Evolutionary conservation across 1,140 invertebrate species (phyloP).

Genomic region (Anthonomus grandis): DNA sequence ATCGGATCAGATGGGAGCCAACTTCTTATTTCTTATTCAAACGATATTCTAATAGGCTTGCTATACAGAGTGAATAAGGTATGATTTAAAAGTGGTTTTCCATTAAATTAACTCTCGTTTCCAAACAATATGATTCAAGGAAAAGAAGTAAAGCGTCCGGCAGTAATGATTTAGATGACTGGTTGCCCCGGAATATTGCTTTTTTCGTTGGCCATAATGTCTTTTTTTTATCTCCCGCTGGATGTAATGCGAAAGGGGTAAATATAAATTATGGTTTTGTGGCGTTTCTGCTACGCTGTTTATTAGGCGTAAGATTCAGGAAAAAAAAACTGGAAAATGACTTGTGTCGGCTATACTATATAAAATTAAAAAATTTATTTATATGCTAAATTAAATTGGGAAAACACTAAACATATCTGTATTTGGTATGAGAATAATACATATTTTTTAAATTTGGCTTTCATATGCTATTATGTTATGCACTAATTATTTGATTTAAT

Average conservation of each 20-base stretch:
- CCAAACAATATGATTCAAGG: not conserved
- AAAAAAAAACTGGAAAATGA: conserved; percentile 9
- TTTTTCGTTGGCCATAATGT: conserved; percentile 21
- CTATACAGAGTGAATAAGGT: not conserved
- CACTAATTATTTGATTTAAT: no score
- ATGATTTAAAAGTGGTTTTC: not conserved
- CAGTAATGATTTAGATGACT: conserved; percentile 6
- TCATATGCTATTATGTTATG: no score
- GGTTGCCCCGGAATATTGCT: conserved; percentile 14
- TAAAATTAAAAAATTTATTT: no score
- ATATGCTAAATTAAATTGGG: no score
- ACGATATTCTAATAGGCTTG: not conserved
- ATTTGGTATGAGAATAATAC: no score
- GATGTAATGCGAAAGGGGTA: conserved; percentile 11
- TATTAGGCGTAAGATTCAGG: conserved; percentile 22
- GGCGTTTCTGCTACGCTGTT: conserved; percentile 2
- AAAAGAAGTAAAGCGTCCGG: conserved; percentile 1
- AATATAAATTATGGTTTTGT: conserved; percentile 16
- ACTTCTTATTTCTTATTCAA: not conserved
- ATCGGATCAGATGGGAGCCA: not conserved
- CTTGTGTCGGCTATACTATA: no score
- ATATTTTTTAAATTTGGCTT: no score
- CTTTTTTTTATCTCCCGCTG: conserved; percentile 22
- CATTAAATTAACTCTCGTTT: not conserved
- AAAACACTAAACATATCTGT: no score